Conservation (phyloP, 2,797 vertebrate genomes). For the Hapalemur alaotrensis region DNA sequence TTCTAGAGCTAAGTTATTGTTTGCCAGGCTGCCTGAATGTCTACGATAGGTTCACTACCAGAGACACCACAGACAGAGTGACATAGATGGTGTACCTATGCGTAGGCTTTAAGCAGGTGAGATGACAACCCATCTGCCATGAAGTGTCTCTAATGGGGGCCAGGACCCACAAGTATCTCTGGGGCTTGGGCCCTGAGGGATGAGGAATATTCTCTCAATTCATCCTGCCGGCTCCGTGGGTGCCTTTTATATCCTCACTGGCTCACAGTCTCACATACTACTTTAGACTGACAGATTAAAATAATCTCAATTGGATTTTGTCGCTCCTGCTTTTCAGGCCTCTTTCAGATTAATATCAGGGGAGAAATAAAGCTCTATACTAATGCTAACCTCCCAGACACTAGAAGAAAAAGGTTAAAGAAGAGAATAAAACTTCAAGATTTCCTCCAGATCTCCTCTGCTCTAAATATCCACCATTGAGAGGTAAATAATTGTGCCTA, state of each 20-base stretch:
- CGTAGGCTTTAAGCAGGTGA: neutral
- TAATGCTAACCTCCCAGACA: neutral
- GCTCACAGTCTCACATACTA: neutral
- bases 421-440: neutral
- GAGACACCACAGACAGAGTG: neutral
- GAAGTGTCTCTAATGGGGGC: neutral
- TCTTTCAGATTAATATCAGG: neutral
- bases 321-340: neutral
- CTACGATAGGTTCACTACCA: neutral
- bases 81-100: neutral
- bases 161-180: neutral
- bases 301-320: neutral
- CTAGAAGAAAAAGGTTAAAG: neutral
- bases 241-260: neutral
- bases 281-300: neutral
- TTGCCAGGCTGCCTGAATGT: neutral
- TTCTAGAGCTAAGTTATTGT: neutral
- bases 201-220: neutral
- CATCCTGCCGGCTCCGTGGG: neutral
- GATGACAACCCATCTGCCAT: neutral
- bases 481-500: neutral
- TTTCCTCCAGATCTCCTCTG: neutral
- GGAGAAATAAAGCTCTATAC: neutral
- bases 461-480: neutral
- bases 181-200: neutral